Evolutionary conservation across 2,113 vertebrate genomes (phyloP).

Genomic region (Zootoca vivipara): DNA sequence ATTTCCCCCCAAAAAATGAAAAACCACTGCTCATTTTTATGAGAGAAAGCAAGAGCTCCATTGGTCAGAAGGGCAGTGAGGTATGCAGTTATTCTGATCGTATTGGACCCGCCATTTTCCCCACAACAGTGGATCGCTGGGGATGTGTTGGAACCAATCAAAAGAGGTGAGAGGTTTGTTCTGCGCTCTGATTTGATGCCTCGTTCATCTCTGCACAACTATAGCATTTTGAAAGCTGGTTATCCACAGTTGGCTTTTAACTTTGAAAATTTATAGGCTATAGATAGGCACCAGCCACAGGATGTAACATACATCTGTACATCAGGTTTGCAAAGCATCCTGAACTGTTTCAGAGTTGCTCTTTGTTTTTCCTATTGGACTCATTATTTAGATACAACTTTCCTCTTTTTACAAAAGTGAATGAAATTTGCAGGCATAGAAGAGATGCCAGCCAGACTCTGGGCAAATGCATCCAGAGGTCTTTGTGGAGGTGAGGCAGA

Average conservation of each 20-base stretch:
- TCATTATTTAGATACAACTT: too few relatives aligned
- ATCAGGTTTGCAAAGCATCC: too few relatives aligned
- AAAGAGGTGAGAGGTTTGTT: not conserved
- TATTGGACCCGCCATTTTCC: not conserved
- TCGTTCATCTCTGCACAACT: not conserved
- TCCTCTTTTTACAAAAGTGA: too few relatives aligned
- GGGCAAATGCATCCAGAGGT: too few relatives aligned
- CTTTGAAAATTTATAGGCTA: not conserved
- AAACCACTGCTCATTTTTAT: slow-evolving; percentile 16
- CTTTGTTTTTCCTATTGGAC: too few relatives aligned
- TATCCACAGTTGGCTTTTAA: not conserved
- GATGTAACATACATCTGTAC: too few relatives aligned
- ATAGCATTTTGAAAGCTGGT: too few relatives aligned
- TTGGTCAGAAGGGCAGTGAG: not conserved
- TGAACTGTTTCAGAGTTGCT: too few relatives aligned
- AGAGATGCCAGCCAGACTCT: too few relatives aligned
- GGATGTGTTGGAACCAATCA: not conserved
- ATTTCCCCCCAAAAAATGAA: slow-evolving; percentile 16
- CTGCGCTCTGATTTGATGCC: not conserved
- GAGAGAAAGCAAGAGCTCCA: slow-evolving; percentile 13
- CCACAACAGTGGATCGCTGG: not conserved
- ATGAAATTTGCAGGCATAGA: too few relatives aligned
- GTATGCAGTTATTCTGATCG: not conserved
- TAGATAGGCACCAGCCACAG: too few relatives aligned
- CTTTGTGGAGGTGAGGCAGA: too few relatives aligned